phyloP scores from a whole-genome alignment of 2,888 invertebrate genomes.

The Chalcis sispes region DNA sequence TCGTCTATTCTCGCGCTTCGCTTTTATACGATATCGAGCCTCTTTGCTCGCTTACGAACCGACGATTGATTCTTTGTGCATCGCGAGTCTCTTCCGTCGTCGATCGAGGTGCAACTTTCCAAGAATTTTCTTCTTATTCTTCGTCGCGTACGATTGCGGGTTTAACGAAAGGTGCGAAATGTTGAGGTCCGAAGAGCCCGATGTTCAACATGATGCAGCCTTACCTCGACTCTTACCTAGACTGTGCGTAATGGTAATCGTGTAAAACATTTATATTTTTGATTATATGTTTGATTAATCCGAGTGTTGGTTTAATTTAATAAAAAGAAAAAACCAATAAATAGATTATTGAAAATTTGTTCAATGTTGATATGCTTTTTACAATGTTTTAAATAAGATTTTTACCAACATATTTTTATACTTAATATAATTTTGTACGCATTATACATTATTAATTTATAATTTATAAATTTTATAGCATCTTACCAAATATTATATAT shows the following conservation, averaged over 20 bases:
- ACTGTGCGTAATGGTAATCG: constrained; percentile 47
- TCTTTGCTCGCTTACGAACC: background rate
- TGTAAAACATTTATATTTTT: too few species aligned
- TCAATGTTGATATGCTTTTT: too few species aligned
- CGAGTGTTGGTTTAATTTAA: too few species aligned
- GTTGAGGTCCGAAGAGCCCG: constrained; percentile 12
- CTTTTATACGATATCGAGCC: background rate
- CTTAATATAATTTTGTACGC: too few species aligned
- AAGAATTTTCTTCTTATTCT: background rate
- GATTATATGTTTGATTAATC: too few species aligned
- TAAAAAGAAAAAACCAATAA: too few species aligned
- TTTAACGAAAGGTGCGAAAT: constrained; percentile 18
- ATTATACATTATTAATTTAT: too few species aligned
- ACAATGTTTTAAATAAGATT: too few species aligned
- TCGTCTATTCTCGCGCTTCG: background rate
- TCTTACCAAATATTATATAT: too few species aligned
- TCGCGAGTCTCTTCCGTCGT: background rate
- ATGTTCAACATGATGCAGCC: constrained; percentile 50
- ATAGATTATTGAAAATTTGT: too few species aligned
- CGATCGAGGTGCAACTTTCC: background rate
- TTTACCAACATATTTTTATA: too few species aligned
- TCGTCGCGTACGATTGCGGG: background rate
- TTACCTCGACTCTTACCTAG: constrained; percentile 51
- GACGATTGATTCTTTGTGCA: background rate
- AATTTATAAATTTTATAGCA: too few species aligned